phyloP scores from a whole-genome alignment of 2,113 vertebrate species.

The Gopherus evgoodei region DNA sequence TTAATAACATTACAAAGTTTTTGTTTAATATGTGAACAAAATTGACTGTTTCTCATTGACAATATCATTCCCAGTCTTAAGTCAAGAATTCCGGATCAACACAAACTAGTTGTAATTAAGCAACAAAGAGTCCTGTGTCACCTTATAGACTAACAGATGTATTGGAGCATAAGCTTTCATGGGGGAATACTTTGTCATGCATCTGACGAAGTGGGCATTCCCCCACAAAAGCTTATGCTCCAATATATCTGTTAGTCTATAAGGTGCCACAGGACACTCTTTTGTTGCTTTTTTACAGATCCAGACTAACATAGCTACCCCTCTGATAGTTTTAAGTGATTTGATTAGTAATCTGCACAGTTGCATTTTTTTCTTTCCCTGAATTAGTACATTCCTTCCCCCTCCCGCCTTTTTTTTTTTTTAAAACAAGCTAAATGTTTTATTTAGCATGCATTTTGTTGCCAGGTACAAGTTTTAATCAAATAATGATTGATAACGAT shows the following conservation, averaged over 20 bases:
- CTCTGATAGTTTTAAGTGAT: not conserved
- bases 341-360: not conserved
- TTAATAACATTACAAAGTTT: not conserved
- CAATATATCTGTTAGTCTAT: no score
- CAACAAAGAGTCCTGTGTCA: no score
- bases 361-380: not conserved
- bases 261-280: no score
- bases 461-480: not conserved
- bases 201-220: no score
- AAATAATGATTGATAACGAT: not conserved
- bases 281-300: no score
- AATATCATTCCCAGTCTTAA: not conserved
- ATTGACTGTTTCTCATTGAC: not conserved
- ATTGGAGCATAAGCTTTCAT: no score
- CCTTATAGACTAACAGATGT: no score
- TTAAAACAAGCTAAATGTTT: not conserved
- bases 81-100: not conserved
- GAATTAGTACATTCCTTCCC: not conserved
- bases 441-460: not conserved
- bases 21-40: not conserved
- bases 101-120: not conserved
- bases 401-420: not conserved
- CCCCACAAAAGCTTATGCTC: no score
- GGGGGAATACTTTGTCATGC: no score
- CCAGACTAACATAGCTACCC: no score